Conservation (phyloP, 2,888 invertebrate species). For the Hermaeophaga mercurialis region DNA sequence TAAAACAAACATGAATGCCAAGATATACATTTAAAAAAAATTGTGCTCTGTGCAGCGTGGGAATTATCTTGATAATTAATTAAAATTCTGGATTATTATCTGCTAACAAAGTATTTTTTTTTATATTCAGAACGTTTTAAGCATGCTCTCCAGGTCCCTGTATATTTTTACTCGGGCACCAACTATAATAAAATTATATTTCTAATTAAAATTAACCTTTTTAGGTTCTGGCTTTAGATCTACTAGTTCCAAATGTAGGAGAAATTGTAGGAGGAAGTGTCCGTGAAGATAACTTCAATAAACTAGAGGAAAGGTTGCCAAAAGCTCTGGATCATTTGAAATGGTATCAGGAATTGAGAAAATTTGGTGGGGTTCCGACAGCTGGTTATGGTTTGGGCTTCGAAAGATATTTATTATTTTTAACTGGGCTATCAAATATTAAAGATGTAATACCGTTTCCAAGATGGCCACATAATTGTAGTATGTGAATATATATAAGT, state of each 20-base stretch:
- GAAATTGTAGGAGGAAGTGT: constrained; percentile 96
- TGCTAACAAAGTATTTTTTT: too few species aligned
- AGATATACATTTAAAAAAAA: too few species aligned
- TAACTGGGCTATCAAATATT: constrained; percentile 85
- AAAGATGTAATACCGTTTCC: constrained; percentile 96
- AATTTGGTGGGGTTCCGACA: constrained; percentile 87
- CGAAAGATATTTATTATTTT: constrained; percentile 84
- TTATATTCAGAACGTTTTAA: too few species aligned
- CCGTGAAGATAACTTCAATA: constrained; percentile 77
- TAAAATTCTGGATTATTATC: too few species aligned
- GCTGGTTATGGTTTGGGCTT: constrained; percentile 97
- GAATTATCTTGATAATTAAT: too few species aligned
- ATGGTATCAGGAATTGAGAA: constrained; percentile 91
- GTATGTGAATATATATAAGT: constrained; percentile 60
- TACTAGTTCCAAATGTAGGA: constrained; percentile 86
- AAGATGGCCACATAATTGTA: constrained; percentile 88
- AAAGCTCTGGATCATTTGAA: constrained; percentile 60
- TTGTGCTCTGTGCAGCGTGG: too few species aligned
- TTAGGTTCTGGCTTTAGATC: constrained; percentile 82
- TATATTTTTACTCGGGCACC: too few species aligned
- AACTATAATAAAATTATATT: too few species aligned
- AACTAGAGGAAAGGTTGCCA: constrained; percentile 68
- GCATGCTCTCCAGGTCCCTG: too few species aligned
- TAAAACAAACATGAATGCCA: too few species aligned
- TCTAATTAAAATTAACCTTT: too few species aligned